Percentiles rank a stretch among this genome's conserved stretches.
Evolutionary conservation across 2,888 invertebrate genomes (phyloP).

Genomic region (Cryptocephalus primarius): DNA sequence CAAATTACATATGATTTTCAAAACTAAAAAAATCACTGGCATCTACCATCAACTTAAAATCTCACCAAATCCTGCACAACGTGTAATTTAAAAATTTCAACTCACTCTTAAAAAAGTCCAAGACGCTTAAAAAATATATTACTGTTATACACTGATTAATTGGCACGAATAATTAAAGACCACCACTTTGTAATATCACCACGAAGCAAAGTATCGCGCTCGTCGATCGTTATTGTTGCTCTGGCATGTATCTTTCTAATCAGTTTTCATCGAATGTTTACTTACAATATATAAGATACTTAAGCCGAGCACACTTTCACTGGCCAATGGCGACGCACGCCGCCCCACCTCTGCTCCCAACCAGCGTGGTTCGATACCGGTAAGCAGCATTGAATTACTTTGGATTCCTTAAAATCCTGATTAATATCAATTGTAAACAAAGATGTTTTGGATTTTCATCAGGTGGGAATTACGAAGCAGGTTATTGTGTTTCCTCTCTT

Average conservation of each 20-base stretch:
- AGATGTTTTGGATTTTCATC: too few species aligned
- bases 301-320: slow-evolving; percentile 15
- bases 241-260: slow-evolving; percentile 8
- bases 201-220: not conserved
- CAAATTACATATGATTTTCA: too few species aligned
- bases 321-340: slow-evolving; percentile 12
- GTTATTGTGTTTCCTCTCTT: not conserved
- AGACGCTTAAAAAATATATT: not conserved
- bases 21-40: too few species aligned
- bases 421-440: too few species aligned
- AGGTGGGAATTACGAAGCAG: too few species aligned
- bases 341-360: slow-evolving; percentile 3
- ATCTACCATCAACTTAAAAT: too few species aligned
- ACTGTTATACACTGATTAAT: not conserved
- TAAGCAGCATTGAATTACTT: too few species aligned
- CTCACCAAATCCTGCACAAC: not conserved
- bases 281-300: slow-evolving; percentile 14
- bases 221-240: not conserved
- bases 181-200: not conserved
- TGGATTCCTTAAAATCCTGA: too few species aligned
- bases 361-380: slow-evolving; percentile 7
- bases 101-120: not conserved
- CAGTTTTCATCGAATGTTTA: slow-evolving; percentile 8
- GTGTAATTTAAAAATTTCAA: not conserved
- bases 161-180: too few species aligned